phyloP scores from a whole-genome alignment of 2,797 vertebrate species.

The Micromesistius poutassou region DNA sequence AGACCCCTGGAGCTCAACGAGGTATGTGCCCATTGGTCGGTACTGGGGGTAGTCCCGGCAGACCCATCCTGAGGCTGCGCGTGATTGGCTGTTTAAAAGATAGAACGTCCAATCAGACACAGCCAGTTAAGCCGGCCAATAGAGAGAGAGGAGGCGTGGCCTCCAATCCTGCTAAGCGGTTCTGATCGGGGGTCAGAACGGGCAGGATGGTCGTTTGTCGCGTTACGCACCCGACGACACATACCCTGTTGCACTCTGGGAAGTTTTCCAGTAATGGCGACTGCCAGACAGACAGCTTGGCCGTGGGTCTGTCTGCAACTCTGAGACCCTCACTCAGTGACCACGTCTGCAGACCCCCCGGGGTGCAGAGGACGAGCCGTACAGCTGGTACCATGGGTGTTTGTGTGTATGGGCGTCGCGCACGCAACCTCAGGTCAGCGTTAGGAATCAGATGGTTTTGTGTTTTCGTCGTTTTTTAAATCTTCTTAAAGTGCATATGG shows the following conservation, averaged over 20 bases:
- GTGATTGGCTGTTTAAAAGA: not conserved
- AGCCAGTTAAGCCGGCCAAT: not conserved
- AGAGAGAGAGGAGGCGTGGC: not conserved
- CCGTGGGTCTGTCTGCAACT: not conserved
- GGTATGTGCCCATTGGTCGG: not conserved
- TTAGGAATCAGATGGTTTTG: not conserved
- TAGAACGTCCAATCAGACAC: not conserved
- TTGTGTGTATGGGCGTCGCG: conserved; percentile 20
- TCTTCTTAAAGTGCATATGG: conserved; percentile 29
- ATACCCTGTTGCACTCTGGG: too few species aligned
- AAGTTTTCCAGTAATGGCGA: too few species aligned
- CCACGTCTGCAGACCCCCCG: conserved; percentile 35
- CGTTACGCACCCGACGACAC: too few species aligned
- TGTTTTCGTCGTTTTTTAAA: conserved; percentile 5
- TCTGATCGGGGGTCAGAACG: too few species aligned
- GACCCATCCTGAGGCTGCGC: not conserved
- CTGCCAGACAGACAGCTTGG: not conserved
- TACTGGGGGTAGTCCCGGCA: not conserved
- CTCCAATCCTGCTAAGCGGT: too few species aligned
- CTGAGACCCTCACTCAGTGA: conserved; percentile 44
- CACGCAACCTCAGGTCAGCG: conserved; percentile 21
- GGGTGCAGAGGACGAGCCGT: not conserved
- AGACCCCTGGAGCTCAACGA: not conserved
- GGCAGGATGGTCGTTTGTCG: too few species aligned
- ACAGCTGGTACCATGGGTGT: conserved; percentile 27